Conservation (phyloP, 2,888 invertebrate species). For the Drosophila infuscata region DNA sequence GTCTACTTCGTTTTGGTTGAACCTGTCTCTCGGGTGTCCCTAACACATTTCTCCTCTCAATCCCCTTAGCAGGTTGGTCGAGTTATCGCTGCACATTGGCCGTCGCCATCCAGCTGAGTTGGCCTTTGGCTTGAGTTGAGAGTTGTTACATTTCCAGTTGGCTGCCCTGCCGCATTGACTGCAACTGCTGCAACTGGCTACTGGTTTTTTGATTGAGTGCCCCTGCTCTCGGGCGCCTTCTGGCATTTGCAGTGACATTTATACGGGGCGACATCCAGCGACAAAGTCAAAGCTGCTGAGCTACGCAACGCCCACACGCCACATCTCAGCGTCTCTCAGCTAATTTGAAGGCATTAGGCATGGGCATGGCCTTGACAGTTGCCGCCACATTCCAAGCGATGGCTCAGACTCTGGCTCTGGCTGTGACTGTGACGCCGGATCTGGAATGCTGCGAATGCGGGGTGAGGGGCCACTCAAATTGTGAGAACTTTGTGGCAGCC, state of each 20-base stretch:
- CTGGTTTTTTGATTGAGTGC: slow-evolving; percentile 68
- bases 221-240: slow-evolving; percentile 41
- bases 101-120: slow-evolving; percentile 62
- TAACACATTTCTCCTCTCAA: background rate
- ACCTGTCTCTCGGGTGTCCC: background rate
- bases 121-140: slow-evolving; percentile 66
- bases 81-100: slow-evolving; percentile 20
- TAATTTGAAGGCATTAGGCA: slow-evolving; percentile 13
- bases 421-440: slow-evolving; percentile 2
- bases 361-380: slow-evolving; percentile 55
- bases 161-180: slow-evolving; percentile 51
- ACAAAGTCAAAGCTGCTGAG: slow-evolving; percentile 68
- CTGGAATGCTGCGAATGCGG: slow-evolving; percentile 49
- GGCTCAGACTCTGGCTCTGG: background rate
- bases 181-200: slow-evolving; percentile 42
- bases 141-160: slow-evolving; percentile 71
- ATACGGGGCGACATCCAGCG: slow-evolving; percentile 69
- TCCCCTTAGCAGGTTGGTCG: background rate
- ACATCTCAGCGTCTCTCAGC: slow-evolving; percentile 25
- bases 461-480: slow-evolving; percentile 59
- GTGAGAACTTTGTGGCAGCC: slow-evolving; percentile 72
- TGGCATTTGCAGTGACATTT: slow-evolving; percentile 76
- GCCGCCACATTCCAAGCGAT: slow-evolving; percentile 54
- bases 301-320: slow-evolving; percentile 72
- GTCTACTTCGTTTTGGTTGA: background rate